phyloP scores from a whole-genome alignment of 2,888 invertebrate genomes.

The Heliconius ismenius region DNA sequence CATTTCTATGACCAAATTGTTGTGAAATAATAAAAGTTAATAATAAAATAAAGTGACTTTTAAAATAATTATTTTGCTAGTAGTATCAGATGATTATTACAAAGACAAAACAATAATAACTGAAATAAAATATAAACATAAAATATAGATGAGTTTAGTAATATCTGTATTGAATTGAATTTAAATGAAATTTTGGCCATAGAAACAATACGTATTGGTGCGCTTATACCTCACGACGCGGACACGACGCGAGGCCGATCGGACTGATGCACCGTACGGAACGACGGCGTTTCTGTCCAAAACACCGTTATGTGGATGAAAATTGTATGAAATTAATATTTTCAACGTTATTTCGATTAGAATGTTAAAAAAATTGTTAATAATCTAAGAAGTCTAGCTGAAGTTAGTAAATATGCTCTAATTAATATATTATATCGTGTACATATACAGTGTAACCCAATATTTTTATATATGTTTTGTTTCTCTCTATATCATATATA shows the following conservation, averaged over 20 bases:
- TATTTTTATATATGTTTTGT: not conserved
- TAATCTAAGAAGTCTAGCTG: not conserved
- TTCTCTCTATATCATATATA: not conserved
- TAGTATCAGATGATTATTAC: not conserved
- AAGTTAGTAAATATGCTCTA: not conserved
- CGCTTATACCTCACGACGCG: conserved; percentile 58
- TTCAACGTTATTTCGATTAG: not conserved
- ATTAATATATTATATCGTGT: not conserved
- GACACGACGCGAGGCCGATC: conserved; percentile 61
- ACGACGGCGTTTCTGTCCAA: conserved; percentile 71
- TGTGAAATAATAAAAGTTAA: conserved; percentile 11
- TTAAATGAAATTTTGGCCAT: conserved; percentile 45
- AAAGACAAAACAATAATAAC: conserved; percentile 4
- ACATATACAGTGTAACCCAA: not conserved
- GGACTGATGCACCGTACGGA: conserved; percentile 77
- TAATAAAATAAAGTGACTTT: conserved; percentile 7
- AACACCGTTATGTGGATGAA: conserved; percentile 41
- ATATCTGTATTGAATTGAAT: not conserved
- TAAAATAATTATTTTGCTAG: not conserved
- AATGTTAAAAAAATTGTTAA: not conserved
- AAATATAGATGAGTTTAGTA: not conserved
- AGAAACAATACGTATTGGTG: conserved; percentile 49
- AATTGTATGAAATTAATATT: not conserved
- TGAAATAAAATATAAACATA: not conserved
- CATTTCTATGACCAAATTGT: conserved; percentile 48